Percentiles rank a stretch among this genome's conserved stretches.
phyloP scores from a whole-genome alignment of 2,797 vertebrate species.

The Gymnopithys bicolor region DNA sequence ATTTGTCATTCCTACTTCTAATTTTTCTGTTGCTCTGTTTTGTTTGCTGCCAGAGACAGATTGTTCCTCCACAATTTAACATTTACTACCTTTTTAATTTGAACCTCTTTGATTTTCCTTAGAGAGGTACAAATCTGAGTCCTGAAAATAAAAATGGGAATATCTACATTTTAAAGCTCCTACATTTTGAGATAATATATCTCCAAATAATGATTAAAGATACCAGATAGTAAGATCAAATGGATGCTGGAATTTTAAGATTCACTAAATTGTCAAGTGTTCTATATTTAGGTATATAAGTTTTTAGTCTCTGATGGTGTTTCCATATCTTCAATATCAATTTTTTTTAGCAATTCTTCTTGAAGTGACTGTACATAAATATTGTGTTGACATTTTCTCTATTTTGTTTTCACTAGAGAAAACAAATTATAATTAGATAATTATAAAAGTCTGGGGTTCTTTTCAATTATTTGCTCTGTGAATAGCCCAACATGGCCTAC shows the following conservation, averaged over 20 bases:
- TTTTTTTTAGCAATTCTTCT: neutral
- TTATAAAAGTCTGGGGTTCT: neutral
- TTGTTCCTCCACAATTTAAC: neutral
- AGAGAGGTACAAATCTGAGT: neutral
- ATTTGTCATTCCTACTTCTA: neutral
- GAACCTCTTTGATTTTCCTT: neutral
- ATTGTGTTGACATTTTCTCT: neutral
- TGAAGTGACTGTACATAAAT: accelerated
- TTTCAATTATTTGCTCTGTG: neutral
- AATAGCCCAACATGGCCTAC: neutral
- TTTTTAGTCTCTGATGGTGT: neutral
- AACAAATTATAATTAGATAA: neutral
- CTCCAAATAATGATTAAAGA: neutral
- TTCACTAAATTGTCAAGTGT: neutral
- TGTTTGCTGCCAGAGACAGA: neutral
- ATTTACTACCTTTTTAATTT: neutral
- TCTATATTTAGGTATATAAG: neutral
- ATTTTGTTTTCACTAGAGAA: neutral
- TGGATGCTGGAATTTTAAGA: neutral
- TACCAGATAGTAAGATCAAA: neutral
- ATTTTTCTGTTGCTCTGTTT: neutral
- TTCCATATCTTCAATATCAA: neutral
- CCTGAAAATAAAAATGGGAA: neutral
- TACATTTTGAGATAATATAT: neutral
- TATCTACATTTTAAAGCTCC: neutral